Base-by-base conservation (phyloP, 35 echinoderm and acorn worm species). In the Stichopus chloronotus region DNA sequence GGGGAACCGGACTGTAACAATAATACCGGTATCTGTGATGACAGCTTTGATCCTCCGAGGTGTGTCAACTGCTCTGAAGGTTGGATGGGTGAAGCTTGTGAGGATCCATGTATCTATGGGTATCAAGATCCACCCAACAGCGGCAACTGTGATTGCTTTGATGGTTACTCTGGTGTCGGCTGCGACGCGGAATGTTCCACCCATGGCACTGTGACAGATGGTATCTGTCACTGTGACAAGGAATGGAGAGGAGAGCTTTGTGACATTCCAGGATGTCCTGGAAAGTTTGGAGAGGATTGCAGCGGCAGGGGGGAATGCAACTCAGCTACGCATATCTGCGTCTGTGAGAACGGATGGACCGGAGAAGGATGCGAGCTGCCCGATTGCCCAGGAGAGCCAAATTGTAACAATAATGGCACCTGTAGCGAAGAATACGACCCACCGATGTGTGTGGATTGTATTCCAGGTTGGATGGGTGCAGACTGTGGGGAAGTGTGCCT, bases 131-230 rank as follows among this genome's bases (percentile, higher is more conserved):
- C 96, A 52, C 87, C 91, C 69, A 91, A 98, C 59, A 98, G 96
- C 90, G 96, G 96, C 13, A 92, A 83, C 92, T 98, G 96, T 83
- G 68, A 92, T 11, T 98, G 96, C 55, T 74, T 80, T n/a, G 56
- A 57, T 58, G 92, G 94, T 20, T 98, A 88, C 79, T 92, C 94
- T 89, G 96, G 96, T 52, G 94, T 95, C 52, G 96, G 96, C 1
- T 98, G 96, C 83, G 96, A 98, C 90, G 94, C 94, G 0, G 96
- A 98, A 79, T 98, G 96, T 53, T 95, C 96, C 8, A 83, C 63
- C 56, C 88, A 98, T 94, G 96, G 96, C 53, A 53, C 14, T 4
- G 92, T 85, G 19, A 53, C 54, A 30, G 25, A 95, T 54, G 92
- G 53, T 2, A 55, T 65, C 87, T 98, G 96, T 72, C 56, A 72